Evolutionary conservation across 1,140 invertebrate genomes (phyloP).

Genomic region (Portunus trituberculatus): DNA sequence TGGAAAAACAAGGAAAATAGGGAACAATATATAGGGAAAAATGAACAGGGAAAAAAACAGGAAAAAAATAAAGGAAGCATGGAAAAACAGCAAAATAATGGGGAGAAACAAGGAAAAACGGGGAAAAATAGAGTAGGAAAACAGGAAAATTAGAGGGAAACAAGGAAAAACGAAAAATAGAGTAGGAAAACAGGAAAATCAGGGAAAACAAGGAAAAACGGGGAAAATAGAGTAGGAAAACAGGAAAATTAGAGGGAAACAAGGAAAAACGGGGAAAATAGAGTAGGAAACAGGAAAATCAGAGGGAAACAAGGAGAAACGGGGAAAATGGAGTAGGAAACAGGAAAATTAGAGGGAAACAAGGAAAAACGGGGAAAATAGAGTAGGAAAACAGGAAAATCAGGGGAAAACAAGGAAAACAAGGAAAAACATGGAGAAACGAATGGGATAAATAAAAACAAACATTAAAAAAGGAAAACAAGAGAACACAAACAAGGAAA

Average conservation of each 20-base stretch:
- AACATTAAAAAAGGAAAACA: background rate
- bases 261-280: no score
- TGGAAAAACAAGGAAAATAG: background rate
- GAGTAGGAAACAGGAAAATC: no score
- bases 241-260: background rate
- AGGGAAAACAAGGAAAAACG: background rate
- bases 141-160: background rate
- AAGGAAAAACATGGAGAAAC: background rate
- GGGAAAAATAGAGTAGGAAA: background rate
- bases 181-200: background rate
- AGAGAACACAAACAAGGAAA: background rate
- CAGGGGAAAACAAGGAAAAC: no score
- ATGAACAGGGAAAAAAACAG: background rate
- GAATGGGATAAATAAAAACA: no score
- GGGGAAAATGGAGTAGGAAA: no score
- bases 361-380: no score
- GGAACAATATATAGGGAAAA: background rate
- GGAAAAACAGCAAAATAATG: background rate
- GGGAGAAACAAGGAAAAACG: background rate
- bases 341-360: no score
- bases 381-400: no score
- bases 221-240: no score
- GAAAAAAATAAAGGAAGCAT: background rate
- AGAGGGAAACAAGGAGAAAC: no score
- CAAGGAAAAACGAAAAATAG: background rate